A percentile compares a stretch with the other conserved stretches of the same genome.
Evolutionary conservation across 37 sponge, comb jelly and placozoan genomes (phyloP).

Genomic region (Tethya wilhelma): DNA sequence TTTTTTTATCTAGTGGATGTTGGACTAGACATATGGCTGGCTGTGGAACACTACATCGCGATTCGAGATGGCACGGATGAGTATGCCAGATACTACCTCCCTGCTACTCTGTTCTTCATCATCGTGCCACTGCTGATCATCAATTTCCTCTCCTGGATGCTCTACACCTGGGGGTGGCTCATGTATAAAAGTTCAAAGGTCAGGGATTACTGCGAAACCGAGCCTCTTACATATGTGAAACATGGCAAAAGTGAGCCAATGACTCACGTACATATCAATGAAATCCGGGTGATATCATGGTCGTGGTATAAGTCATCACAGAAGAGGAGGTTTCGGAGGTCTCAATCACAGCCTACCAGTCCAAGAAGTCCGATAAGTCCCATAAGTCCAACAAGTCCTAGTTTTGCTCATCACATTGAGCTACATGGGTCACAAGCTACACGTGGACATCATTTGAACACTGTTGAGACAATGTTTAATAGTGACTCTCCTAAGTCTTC

Average conservation of each 20-base stretch:
- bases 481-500: too few species aligned
- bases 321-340: too few species aligned
- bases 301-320: too few species aligned
- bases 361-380: too few species aligned
- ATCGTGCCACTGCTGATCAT: conserved; percentile 38
- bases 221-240: background rate
- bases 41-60: conserved; percentile 34
- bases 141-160: conserved; percentile 55
- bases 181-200: conserved; percentile 3
- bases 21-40: conserved; percentile 53
- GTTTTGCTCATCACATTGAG: too few species aligned
- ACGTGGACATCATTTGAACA: too few species aligned
- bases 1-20: conserved; percentile 55
- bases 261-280: conserved; percentile 4
- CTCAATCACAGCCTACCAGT: too few species aligned
- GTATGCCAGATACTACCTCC: conserved; percentile 37
- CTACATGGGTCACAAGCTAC: too few species aligned
- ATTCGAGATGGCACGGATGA: conserved; percentile 31
- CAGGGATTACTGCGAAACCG: background rate
- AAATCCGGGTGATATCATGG: background rate
- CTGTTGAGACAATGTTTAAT: too few species aligned
- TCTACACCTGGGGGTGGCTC: conserved; percentile 62
- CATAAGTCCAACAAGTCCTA: too few species aligned
- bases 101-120: conserved; percentile 63
- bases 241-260: background rate